These are phyloP conservation scores for Trachymyrmex septentrionalis DNA, from an alignment of 1,140 invertebrate species.

Conservation along the genomic window DNA sequence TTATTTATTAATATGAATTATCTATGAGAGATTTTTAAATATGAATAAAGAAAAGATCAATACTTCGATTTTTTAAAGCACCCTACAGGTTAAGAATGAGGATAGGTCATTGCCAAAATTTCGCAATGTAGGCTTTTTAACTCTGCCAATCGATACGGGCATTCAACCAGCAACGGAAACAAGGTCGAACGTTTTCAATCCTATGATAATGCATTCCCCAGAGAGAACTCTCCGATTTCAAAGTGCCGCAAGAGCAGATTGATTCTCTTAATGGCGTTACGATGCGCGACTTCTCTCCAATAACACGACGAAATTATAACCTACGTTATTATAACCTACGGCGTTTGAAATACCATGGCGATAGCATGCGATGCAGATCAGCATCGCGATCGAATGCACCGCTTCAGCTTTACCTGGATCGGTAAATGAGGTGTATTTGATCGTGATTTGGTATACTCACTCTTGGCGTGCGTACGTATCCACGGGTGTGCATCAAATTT, in stretches of 20 bases:
- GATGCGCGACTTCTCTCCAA: slow-evolving; percentile 9
- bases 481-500: slow-evolving; percentile 49
- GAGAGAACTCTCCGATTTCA: background rate
- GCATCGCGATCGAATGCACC: slow-evolving; percentile 38
- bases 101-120: background rate
- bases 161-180: slow-evolving; percentile 34
- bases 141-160: slow-evolving; percentile 7
- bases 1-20: background rate
- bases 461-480: slow-evolving; percentile 38
- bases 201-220: slow-evolving; percentile 32
- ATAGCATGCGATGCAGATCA: slow-evolving; percentile 53
- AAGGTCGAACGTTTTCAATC: slow-evolving; percentile 41
- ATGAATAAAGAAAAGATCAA: background rate
- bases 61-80: background rate
- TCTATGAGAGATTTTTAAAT: background rate
- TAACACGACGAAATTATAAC: background rate
- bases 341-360: slow-evolving; percentile 54
- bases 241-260: slow-evolving; percentile 8
- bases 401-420: slow-evolving; percentile 59
- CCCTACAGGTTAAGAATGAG: background rate
- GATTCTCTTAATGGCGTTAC: slow-evolving; percentile 33
- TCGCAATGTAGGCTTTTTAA: slow-evolving; percentile 8
- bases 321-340: slow-evolving; percentile 54
- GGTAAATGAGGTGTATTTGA: slow-evolving; percentile 65
- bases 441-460: slow-evolving; percentile 42